These are phyloP conservation scores for Junonia oenone DNA, from an alignment of 2,888 invertebrate genomes.

Conservation along the genomic window DNA sequence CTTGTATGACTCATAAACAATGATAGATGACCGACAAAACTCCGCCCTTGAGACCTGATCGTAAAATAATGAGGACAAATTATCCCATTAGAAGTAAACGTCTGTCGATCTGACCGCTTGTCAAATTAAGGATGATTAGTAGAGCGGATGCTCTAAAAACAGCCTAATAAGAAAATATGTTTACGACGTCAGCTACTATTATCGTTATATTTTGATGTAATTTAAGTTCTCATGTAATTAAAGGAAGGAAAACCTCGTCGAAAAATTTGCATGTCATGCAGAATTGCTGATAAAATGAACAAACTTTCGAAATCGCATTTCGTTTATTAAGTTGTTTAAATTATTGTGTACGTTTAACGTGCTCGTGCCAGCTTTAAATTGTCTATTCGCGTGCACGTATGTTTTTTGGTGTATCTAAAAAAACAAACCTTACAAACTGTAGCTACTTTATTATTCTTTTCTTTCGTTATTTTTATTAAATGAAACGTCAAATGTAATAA, in stretches of 20 bases:
- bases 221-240: background rate
- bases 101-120: slow-evolving; percentile 34
- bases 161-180: slow-evolving; percentile 25
- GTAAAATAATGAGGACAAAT: slow-evolving; percentile 57
- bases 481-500: background rate
- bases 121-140: slow-evolving; percentile 32
- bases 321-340: background rate
- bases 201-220: background rate
- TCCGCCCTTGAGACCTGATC: slow-evolving; percentile 48
- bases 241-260: background rate
- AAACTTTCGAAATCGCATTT: background rate
- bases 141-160: slow-evolving; percentile 27
- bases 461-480: background rate
- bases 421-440: background rate
- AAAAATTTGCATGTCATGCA: slow-evolving; percentile 9
- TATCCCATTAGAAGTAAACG: slow-evolving; percentile 45
- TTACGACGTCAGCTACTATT: slow-evolving; percentile 15
- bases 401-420: background rate
- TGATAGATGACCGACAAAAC: slow-evolving; percentile 45
- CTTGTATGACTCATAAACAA: slow-evolving; percentile 39
- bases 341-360: background rate
- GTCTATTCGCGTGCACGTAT: background rate
- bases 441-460: background rate
- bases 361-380: background rate
- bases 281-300: background rate